Percentiles rank a stretch among this genome's conserved stretches.
Evolutionary conservation across 2,113 vertebrate genomes (phyloP).

Genomic region (Trinectes maculatus): DNA sequence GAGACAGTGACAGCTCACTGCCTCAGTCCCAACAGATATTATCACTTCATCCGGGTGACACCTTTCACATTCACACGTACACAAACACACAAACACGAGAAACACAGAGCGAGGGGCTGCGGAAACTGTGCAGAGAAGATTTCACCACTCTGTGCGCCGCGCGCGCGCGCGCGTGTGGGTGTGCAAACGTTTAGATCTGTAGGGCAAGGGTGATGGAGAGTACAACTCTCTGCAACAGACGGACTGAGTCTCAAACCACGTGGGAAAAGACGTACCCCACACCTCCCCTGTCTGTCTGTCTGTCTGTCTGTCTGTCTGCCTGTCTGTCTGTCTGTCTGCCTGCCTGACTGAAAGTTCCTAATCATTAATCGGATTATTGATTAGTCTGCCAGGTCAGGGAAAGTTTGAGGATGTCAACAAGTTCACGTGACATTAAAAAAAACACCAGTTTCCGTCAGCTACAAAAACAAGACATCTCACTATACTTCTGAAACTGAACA

Average conservation of each 20-base stretch:
- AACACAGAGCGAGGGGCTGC: too few relatives aligned
- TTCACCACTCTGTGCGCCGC: too few relatives aligned
- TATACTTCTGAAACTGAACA: too few relatives aligned
- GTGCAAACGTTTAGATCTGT: background rate
- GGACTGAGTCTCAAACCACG: slow-evolving; percentile 31
- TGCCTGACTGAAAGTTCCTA: background rate
- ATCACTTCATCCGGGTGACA: slow-evolving; percentile 64
- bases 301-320: background rate
- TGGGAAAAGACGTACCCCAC: too few relatives aligned
- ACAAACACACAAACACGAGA: too few relatives aligned
- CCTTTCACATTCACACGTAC: background rate
- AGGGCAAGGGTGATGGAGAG: slow-evolving; percentile 40
- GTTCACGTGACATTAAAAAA: slow-evolving; percentile 7
- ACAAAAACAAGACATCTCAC: too few relatives aligned
- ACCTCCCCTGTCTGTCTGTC: too few relatives aligned
- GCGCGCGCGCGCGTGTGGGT: background rate
- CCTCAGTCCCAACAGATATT: slow-evolving; percentile 16
- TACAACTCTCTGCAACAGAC: slow-evolving; percentile 39
- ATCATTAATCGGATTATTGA: background rate
- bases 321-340: too few relatives aligned
- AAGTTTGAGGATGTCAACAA: background rate
- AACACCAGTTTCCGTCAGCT: background rate
- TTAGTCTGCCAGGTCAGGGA: background rate
- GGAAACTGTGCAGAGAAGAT: too few relatives aligned
- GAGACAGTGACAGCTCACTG: background rate